Evolutionary conservation across 1,140 invertebrate species (phyloP).

Genomic region (Phocides pigmalion): DNA sequence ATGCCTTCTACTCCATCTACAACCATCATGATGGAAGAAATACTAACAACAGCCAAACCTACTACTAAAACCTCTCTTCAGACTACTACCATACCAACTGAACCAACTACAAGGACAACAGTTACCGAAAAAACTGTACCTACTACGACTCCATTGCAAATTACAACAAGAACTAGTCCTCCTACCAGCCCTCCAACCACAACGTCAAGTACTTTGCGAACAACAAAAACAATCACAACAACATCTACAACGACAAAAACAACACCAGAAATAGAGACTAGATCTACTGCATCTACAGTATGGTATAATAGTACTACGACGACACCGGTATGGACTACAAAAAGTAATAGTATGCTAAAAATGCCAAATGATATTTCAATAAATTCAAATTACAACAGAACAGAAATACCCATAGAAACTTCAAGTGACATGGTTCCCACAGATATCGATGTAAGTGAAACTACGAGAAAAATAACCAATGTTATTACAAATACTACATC

Average conservation of each 20-base stretch:
- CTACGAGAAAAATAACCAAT: slow-evolving; percentile 39
- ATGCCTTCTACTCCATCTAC: slow-evolving; percentile 57
- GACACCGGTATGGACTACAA: slow-evolving; percentile 19
- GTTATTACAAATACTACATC: slow-evolving; percentile 31
- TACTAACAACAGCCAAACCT: slow-evolving; percentile 69
- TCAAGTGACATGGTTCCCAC: slow-evolving; percentile 32
- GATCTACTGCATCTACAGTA: slow-evolving; percentile 9
- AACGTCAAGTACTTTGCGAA: slow-evolving; percentile 20
- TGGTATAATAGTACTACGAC: slow-evolving; percentile 23
- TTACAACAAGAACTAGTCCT: slow-evolving; percentile 19
- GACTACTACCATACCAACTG: slow-evolving; percentile 48
- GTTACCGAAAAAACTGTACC: slow-evolving; percentile 29
- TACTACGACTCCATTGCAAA: slow-evolving; percentile 10
- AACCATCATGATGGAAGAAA: slow-evolving; percentile 59
- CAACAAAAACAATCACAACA: slow-evolving; percentile 22
- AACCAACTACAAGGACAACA: slow-evolving; percentile 40
- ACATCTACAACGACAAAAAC: slow-evolving; percentile 9
- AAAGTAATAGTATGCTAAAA: slow-evolving; percentile 19
- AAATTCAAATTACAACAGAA: slow-evolving; percentile 53
- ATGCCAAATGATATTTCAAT: slow-evolving; percentile 23
- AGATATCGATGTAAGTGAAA: slow-evolving; percentile 41
- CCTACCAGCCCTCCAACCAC: slow-evolving; percentile 14
- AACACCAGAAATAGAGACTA: slow-evolving; percentile 13
- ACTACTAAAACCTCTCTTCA: slow-evolving; percentile 44
- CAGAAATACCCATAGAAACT: slow-evolving; percentile 50